Percentiles rank a stretch among this genome's conserved stretches.
Conservation (phyloP, 2,888 invertebrate species). For the Melinopterus prodromus region DNA sequence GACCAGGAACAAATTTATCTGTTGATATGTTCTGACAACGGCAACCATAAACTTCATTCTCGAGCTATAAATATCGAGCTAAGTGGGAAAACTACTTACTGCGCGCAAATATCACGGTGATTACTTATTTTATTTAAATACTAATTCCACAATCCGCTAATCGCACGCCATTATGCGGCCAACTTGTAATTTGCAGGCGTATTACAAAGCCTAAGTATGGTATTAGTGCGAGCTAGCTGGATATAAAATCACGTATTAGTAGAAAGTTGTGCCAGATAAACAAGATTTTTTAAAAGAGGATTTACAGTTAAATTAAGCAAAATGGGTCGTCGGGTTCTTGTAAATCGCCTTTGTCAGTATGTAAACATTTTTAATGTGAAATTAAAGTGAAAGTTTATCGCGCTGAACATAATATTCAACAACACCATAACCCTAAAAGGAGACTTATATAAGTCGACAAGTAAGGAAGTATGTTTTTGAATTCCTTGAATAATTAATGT, state of each 20-base stretch:
- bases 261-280: constrained; percentile 4
- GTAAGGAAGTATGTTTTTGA: too few species aligned
- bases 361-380: not conserved
- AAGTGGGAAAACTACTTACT: not conserved
- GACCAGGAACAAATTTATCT: not conserved
- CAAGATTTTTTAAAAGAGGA: not conserved
- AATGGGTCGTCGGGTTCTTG: not conserved
- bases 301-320: not conserved
- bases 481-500: too few species aligned
- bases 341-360: not conserved
- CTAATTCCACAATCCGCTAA: not conserved
- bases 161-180: not conserved
- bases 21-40: not conserved
- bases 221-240: not conserved
- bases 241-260: constrained; percentile 4
- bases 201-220: not conserved
- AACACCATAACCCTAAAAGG: not conserved
- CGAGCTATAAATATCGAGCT: not conserved
- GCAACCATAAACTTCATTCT: not conserved
- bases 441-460: too few species aligned
- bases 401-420: not conserved
- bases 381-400: not conserved
- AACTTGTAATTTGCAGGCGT: not conserved
- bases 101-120: not conserved
- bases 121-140: not conserved